These are phyloP conservation scores for Microplitis demolitor DNA, from an alignment of 1,140 invertebrate species.

Conservation along the genomic window DNA sequence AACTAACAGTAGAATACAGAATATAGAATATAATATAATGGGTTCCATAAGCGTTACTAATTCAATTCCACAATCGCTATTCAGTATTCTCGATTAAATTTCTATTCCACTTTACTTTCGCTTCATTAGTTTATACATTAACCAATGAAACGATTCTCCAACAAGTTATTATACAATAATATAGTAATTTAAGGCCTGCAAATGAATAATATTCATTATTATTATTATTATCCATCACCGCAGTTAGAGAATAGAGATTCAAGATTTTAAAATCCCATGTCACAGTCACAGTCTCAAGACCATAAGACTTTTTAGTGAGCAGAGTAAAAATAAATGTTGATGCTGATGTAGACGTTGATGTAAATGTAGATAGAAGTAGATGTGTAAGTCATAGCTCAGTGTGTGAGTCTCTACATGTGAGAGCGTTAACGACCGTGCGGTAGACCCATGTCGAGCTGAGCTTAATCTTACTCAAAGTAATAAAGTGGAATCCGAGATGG, in stretches of 20 bases:
- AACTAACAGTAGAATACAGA: background rate
- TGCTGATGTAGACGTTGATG: background rate
- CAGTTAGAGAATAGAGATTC: no score
- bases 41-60: constrained; percentile 8
- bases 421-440: constrained; percentile 24
- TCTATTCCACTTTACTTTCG: background rate
- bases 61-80: constrained; percentile 12
- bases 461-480: constrained; percentile 45
- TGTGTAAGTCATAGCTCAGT: background rate
- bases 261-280: no score
- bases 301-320: background rate
- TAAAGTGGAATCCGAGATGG: constrained; percentile 45
- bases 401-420: constrained; percentile 8
- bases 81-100: constrained; percentile 6
- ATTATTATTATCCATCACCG: no score
- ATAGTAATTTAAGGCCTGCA: background rate
- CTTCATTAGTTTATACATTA: constrained; percentile 3
- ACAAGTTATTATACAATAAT: background rate
- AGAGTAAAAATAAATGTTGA: background rate
- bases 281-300: no score
- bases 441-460: constrained; percentile 24
- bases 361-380: background rate
- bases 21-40: constrained; percentile 10
- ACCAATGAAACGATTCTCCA: background rate
- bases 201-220: no score